Base-by-base conservation (phyloP, 1,140 invertebrate species). In the Drosophila dunni region DNA sequence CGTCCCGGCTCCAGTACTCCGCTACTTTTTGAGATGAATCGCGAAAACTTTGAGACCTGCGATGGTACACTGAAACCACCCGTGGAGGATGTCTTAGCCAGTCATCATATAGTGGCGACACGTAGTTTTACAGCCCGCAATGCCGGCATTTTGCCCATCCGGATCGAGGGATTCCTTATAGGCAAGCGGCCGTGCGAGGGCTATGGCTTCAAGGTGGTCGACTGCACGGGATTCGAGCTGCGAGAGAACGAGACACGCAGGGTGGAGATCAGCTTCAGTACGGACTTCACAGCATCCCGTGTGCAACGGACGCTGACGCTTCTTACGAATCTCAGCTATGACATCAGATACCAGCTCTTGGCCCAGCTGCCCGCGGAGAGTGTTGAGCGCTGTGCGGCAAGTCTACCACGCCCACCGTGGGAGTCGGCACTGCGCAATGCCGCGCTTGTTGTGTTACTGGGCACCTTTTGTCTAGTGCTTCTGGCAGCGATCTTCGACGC, bases 241-340 rank as follows among this genome's bases (percentile, higher is more conserved):
- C 93, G 93, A 61, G 97, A 98, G 11, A 98, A 98, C 92, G 94
- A 94, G 8, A 96, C 96, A n/a, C 94, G 94, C 78, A 96, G 96
- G 91, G 95, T 99, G 33, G 97, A 98, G 83, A 97, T 99, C 77
- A 96, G 96, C 61, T 99, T 98, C 92, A 97, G 97, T 0, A 96
- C 98, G 7, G 98, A 99, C 93, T 98, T 98, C 90, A 98, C 98
- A 3, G 93, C 98, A 65, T 95, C 97, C 0, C 94, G 95, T 65
- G 94, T 98, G 24, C 94, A 96, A 68, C 94, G 97, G 11, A 92
- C 94, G 44, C 93, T 95, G 33, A 92, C 93, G 73, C 93, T 94
- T 72, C 92, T 93, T 5, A 96, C 94, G 33, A 95, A 94, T 83
- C 90, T 95, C 11, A 93, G 92, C 65, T 92, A 92, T 62, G 86